Evolutionary conservation across 30 jellyfish, hydroid and myxozoan species (phyloP).

Genomic region (Chrysaora quinquecirrha): DNA sequence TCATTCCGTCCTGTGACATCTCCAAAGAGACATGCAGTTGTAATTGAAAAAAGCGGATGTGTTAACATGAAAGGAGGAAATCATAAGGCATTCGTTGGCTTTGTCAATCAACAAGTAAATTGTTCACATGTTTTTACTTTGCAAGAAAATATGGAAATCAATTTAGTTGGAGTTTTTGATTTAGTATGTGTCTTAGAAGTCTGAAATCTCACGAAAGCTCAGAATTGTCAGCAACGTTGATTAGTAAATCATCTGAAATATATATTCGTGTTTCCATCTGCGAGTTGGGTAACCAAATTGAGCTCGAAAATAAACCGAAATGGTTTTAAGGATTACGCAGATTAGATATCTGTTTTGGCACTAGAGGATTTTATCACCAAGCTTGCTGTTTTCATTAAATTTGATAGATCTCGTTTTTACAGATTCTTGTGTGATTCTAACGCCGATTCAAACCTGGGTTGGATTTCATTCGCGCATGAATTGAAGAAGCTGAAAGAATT

Average conservation of each 20-base stretch:
- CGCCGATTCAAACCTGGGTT: too few relatives aligned
- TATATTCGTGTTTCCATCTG: too few relatives aligned
- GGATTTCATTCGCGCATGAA: not conserved
- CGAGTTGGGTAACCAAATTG: too few relatives aligned
- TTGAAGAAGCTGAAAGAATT: not conserved
- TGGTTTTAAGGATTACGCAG: too few relatives aligned
- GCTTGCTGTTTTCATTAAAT: slow-evolving; percentile 1
- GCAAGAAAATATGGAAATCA: too few relatives aligned
- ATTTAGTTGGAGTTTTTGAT: too few relatives aligned
- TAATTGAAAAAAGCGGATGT: not conserved
- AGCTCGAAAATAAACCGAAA: too few relatives aligned
- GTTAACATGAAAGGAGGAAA: not conserved
- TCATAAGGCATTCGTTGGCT: not conserved
- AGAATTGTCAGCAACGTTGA: too few relatives aligned
- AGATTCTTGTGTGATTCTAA: not conserved
- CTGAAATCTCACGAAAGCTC: too few relatives aligned
- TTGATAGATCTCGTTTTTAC: not conserved
- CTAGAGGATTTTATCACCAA: slow-evolving; percentile 2
- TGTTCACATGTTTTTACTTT: not conserved
- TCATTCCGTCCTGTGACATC: too few relatives aligned
- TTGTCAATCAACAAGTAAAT: slow-evolving; percentile 2
- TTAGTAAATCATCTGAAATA: too few relatives aligned
- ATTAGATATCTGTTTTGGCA: not conserved
- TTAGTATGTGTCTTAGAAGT: too few relatives aligned
- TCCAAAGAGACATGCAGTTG: not conserved